phyloP scores from a whole-genome alignment of 2,113 vertebrate species.

The Pelvicachromis taeniatus region DNA sequence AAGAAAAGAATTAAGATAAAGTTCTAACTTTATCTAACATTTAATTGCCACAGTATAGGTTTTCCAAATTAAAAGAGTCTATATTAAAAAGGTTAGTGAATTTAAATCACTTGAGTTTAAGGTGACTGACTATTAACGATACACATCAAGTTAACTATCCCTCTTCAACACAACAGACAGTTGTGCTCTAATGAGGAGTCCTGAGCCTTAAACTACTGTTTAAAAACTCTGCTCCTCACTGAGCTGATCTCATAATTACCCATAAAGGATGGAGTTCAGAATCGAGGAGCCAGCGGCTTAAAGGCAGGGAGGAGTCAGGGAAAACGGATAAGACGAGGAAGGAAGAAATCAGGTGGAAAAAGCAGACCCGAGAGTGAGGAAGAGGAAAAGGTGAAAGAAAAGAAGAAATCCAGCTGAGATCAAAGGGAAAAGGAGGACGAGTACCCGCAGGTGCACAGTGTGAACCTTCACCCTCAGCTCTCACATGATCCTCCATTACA shows the following conservation, averaged over 20 bases:
- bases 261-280: slow-evolving; percentile 42
- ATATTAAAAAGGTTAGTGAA: neutral
- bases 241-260: slow-evolving; percentile 61
- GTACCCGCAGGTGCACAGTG: slow-evolving; percentile 27
- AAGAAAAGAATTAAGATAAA: neutral
- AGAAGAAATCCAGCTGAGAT: slow-evolving; percentile 31
- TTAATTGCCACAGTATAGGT: neutral
- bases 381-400: neutral
- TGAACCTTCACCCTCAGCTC: slow-evolving; percentile 40
- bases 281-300: slow-evolving; percentile 47
- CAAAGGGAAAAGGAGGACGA: slow-evolving; percentile 40
- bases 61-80: neutral
- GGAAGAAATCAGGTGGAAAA: slow-evolving; percentile 39
- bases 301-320: slow-evolving; percentile 39
- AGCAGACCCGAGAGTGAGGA: neutral
- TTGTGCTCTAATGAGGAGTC: slow-evolving; percentile 19
- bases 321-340: neutral
- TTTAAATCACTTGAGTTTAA: neutral
- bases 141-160: neutral
- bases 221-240: slow-evolving; percentile 40
- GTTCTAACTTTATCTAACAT: neutral
- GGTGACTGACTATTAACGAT: neutral
- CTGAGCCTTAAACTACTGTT: slow-evolving; percentile 49
- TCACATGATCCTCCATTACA: slow-evolving; percentile 53
- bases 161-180: slow-evolving; percentile 29